Evolutionary conservation across 2,797 vertebrate genomes (phyloP).

Genomic region (Helicolenus hilgendorfi): DNA sequence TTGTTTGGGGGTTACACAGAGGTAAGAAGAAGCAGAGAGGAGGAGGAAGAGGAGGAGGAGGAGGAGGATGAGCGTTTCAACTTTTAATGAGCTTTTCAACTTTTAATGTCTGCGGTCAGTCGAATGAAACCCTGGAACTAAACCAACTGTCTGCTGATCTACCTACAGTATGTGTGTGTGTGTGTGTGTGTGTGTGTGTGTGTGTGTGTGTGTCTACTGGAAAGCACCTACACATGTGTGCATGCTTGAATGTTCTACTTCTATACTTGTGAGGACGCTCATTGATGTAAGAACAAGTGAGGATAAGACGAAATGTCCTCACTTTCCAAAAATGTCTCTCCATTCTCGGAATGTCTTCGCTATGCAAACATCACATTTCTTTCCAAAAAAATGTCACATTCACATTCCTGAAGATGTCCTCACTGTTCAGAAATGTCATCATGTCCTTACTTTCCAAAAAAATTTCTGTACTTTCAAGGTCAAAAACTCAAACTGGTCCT

Average conservation of each 20-base stretch:
- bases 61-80: not conserved
- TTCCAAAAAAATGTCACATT: not conserved
- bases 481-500: not conserved
- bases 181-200: not conserved
- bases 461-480: not conserved
- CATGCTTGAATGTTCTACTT: not conserved
- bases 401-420: not conserved
- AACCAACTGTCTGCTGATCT: not conserved
- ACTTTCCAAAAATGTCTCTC: not conserved
- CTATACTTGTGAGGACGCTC: not conserved
- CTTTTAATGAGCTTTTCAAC: not conserved
- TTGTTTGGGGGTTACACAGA: conserved; percentile 22
- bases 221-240: not conserved
- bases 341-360: not conserved
- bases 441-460: not conserved
- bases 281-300: not conserved
- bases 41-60: not conserved
- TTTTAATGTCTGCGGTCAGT: not conserved
- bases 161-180: not conserved
- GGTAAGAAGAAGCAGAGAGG: conserved; percentile 5
- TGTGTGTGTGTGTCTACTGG: not conserved
- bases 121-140: not conserved
- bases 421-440: not conserved
- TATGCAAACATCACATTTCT: not conserved
- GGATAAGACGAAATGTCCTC: not conserved